A percentile compares a stretch with the other conserved stretches of the same genome.
Conservation (phyloP, 2,113 vertebrate genomes). For the Vombatus ursinus region DNA sequence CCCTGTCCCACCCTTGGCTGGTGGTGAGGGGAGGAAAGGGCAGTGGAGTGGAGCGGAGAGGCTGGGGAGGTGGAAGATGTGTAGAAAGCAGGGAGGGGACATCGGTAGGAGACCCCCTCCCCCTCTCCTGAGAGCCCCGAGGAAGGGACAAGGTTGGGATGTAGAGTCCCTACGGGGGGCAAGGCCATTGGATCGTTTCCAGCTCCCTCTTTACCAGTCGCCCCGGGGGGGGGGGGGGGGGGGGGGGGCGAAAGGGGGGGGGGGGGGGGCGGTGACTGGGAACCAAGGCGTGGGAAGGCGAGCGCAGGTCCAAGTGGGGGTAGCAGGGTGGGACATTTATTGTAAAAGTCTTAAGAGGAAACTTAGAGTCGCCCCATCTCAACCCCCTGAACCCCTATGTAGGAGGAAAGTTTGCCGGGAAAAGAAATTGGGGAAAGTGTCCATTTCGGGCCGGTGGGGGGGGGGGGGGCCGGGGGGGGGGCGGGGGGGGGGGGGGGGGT, state of each 20-base stretch:
- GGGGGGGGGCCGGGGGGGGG: slow-evolving; percentile 9
- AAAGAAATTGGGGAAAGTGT: slow-evolving; percentile 49
- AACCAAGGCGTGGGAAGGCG: slow-evolving; percentile 14
- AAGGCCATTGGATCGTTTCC: not conserved
- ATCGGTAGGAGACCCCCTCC: not conserved
- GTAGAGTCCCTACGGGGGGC: not conserved
- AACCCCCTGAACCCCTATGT: slow-evolving; percentile 40
- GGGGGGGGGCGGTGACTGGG: not conserved
- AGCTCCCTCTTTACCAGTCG: not conserved
- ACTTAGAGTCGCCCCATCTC: slow-evolving; percentile 60
- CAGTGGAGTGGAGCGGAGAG: not conserved
- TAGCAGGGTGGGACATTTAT: not conserved
- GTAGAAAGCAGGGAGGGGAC: not conserved
- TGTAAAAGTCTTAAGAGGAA: slow-evolving; percentile 56
- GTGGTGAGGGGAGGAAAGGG: not conserved
- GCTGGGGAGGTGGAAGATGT: not conserved
- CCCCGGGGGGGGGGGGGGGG: not conserved
- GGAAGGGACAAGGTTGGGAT: slow-evolving; percentile 14
- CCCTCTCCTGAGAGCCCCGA: not conserved
- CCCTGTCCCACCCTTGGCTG: not conserved
- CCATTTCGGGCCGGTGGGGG: slow-evolving; percentile 41
- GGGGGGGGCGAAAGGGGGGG: too few relatives aligned
- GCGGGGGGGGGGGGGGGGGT: slow-evolving; percentile 39
- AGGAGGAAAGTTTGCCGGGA: slow-evolving; percentile 70
- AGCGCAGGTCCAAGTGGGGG: not conserved